Base-by-base conservation (phyloP, 2,888 invertebrate genomes). In the Nymphalis c-album region DNA sequence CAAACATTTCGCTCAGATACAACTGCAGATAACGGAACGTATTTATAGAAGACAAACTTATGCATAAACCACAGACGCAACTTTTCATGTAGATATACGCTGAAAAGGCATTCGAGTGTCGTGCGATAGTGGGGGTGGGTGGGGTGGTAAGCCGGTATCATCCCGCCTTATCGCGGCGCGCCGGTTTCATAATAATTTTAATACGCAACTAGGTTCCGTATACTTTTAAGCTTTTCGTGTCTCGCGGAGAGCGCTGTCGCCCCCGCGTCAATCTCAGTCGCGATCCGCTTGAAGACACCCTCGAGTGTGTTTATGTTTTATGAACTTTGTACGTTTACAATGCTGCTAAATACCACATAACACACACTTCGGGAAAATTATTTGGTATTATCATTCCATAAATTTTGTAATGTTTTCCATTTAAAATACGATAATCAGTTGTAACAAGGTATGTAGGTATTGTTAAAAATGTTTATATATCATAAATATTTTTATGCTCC, bases 131-230 rank as follows among this genome's bases (percentile, higher is more conserved):
- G 83, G 75, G 78, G 80, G 71, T 73, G 74, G 72, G 74, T 75
- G 80, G 78, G 83, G 86, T 84, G 87, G 81, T 86, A 88, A 88
- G 86, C 85, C 78, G 82, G 85, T 83, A 86, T 88, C 86, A 87
- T 87, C 88, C 87, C 84, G 83, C 87, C 85, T 87, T 88, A 87
- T 86, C 85, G 85, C 80, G 76, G 78, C 78, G 82, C 77, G 78
- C 82, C 82, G 86, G 87, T 88, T 90, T 91, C 85, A 91, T 92
- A 91, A 91, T 90, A 88, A 92, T 92, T 91, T 92, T 91, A 90
- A 91, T 91, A 89, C 87, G 78, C 78, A 70, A 71, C 72, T 65
- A 71, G 69, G 72, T 71, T 69, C 68, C 81, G 85, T 84, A 87
- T 86, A 85, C 83, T 87, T 87, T 75, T 85, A 87, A 85, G 84